These are phyloP conservation scores for Danaus melanippus DNA, from an alignment of 1,140 invertebrate genomes.

Conservation along the genomic window DNA sequence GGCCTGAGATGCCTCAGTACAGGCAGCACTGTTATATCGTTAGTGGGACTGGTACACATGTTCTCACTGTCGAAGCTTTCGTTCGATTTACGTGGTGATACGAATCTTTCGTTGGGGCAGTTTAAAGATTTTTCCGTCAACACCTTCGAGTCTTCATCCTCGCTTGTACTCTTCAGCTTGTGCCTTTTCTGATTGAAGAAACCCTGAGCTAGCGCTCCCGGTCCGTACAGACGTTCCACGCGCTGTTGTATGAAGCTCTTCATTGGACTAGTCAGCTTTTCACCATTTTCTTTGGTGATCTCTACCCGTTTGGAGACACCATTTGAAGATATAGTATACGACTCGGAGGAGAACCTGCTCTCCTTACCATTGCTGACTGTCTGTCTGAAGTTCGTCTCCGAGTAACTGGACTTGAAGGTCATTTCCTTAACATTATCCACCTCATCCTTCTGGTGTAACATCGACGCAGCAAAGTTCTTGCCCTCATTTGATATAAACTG, in stretches of 20 bases:
- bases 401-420: conserved; percentile 66
- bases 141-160: conserved; percentile 54
- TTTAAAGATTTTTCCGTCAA: conserved; percentile 60
- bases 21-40: conserved; percentile 72
- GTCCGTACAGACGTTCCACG: conserved; percentile 89
- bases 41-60: conserved; percentile 44
- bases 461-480: conserved; percentile 56
- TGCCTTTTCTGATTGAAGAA: conserved; percentile 80
- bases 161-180: conserved; percentile 54
- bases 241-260: conserved; percentile 91
- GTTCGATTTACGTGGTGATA: conserved; percentile 34
- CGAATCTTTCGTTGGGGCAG: conserved; percentile 42
- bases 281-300: conserved; percentile 65
- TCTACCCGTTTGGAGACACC: conserved; percentile 57
- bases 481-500: conserved; percentile 56
- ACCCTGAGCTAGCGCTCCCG: conserved; percentile 85
- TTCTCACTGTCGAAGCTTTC: conserved; percentile 51
- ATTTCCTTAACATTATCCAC: conserved; percentile 56
- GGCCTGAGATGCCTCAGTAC: conserved; percentile 86
- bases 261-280: conserved; percentile 70
- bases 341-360: conserved; percentile 49
- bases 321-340: conserved; percentile 64
- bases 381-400: conserved; percentile 67
- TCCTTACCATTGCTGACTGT: conserved; percentile 55
- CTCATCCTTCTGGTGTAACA: conserved; percentile 59